phyloP scores from a whole-genome alignment of 2,888 invertebrate species.

The Apotomis turbidana region DNA sequence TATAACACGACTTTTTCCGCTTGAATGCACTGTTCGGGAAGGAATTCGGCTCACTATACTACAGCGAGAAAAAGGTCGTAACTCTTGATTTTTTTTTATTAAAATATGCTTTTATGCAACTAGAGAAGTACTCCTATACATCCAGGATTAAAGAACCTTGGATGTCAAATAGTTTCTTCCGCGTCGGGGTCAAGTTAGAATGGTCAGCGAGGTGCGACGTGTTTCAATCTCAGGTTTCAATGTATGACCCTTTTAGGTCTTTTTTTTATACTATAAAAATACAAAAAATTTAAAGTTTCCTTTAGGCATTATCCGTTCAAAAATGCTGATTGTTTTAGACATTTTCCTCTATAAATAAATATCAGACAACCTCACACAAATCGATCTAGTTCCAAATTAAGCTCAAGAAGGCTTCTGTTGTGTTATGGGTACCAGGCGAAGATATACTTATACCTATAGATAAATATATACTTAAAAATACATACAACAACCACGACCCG shows the following conservation, averaged over 20 bases:
- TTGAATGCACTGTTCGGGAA: conserved; percentile 8
- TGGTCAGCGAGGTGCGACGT: conserved; percentile 7
- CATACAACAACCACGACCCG: too few relatives aligned
- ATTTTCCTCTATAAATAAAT: too few relatives aligned
- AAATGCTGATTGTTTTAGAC: too few relatives aligned
- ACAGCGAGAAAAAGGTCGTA: neutral
- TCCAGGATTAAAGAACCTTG: neutral
- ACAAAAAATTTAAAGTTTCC: neutral
- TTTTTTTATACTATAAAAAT: neutral
- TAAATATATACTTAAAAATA: too few relatives aligned
- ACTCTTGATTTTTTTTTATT: neutral
- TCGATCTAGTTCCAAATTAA: too few relatives aligned
- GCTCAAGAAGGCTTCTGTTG: too few relatives aligned
- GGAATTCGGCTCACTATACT: conserved; percentile 19
- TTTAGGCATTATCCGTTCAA: neutral
- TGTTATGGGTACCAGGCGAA: too few relatives aligned
- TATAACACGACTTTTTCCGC: conserved; percentile 31
- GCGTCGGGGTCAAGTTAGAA: neutral
- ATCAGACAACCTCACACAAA: too few relatives aligned
- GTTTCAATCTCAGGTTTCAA: conserved; percentile 24
- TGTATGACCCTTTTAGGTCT: conserved; percentile 31
- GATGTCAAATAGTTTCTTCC: neutral
- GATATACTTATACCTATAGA: too few relatives aligned
- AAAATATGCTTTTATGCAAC: neutral
- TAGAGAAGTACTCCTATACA: neutral